Percentiles rank a stretch among this genome's conserved stretches.
These are phyloP conservation scores for Pristionchus entomophagus DNA, from an alignment of 2,888 invertebrate species.

Conservation along the genomic window DNA sequence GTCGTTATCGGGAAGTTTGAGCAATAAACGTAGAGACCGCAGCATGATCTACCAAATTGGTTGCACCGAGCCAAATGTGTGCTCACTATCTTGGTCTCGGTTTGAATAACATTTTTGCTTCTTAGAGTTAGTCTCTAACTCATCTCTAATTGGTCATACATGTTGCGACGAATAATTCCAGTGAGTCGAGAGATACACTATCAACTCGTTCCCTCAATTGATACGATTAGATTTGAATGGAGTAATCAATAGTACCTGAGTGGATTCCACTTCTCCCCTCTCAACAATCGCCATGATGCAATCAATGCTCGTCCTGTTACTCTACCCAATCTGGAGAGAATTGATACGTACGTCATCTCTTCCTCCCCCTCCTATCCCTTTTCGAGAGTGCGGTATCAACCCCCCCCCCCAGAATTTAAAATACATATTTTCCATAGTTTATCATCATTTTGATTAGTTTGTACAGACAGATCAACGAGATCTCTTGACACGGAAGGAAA, in stretches of 20 bases:
- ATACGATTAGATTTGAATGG: not conserved
- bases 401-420: not conserved
- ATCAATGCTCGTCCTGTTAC: constrained; percentile 83
- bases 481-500: constrained; percentile 64
- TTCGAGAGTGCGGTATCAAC: constrained; percentile 17
- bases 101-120: too few relatives aligned
- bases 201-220: constrained; percentile 26
- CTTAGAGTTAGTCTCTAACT: too few relatives aligned
- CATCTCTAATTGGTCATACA: constrained; percentile 90
- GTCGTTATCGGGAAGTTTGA: too few relatives aligned
- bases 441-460: not conserved
- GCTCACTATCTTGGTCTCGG: too few relatives aligned
- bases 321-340: constrained; percentile 82
- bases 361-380: not conserved
- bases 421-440: constrained; percentile 2
- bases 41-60: too few relatives aligned
- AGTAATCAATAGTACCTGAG: too few relatives aligned
- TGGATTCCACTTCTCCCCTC: constrained; percentile 92
- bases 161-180: constrained; percentile 91
- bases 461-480: constrained; percentile 47
- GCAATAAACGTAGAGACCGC: too few relatives aligned
- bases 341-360: not conserved
- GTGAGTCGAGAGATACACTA: constrained; percentile 71
- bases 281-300: constrained; percentile 87
- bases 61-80: too few relatives aligned